Evolutionary conservation across 2,797 vertebrate species (phyloP).

Genomic region (Acipenser oxyrinchus): DNA sequence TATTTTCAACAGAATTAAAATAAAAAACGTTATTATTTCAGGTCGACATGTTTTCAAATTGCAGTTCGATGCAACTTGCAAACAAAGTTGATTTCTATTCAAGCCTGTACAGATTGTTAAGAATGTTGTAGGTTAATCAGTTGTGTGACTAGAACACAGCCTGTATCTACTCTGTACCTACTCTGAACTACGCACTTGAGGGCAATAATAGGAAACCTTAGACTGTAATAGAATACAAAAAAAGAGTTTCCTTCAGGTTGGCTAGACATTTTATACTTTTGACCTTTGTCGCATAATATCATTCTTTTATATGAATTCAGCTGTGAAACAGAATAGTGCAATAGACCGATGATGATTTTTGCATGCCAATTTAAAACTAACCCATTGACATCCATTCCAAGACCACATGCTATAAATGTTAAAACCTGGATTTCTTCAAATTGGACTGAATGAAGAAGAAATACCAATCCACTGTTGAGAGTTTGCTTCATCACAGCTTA

Average conservation of each 20-base stretch:
- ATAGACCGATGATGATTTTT: too few relatives aligned
- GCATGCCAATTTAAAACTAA: too few relatives aligned
- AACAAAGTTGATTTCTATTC: too few relatives aligned
- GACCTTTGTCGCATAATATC: conserved; percentile 54
- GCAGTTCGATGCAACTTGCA: too few relatives aligned
- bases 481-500: conserved; percentile 44
- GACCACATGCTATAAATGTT: not conserved
- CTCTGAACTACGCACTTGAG: conserved; percentile 54
- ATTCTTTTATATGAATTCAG: conserved; percentile 50
- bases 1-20: too few relatives aligned
- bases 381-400: not conserved
- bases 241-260: conserved; percentile 50
- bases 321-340: too few relatives aligned
- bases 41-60: too few relatives aligned
- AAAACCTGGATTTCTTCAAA: not conserved
- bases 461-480: conserved; percentile 40
- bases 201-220: conserved; percentile 49
- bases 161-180: too few relatives aligned
- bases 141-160: conserved; percentile 63
- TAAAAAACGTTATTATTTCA: too few relatives aligned
- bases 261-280: conserved; percentile 57
- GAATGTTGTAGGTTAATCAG: conserved; percentile 40
- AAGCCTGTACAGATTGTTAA: too few relatives aligned
- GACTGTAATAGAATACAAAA: conserved; percentile 49
- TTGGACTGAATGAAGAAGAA: not conserved